These are phyloP conservation scores for Panopea generosa DNA, from an alignment of 2,888 invertebrate genomes.

Conservation along the genomic window DNA sequence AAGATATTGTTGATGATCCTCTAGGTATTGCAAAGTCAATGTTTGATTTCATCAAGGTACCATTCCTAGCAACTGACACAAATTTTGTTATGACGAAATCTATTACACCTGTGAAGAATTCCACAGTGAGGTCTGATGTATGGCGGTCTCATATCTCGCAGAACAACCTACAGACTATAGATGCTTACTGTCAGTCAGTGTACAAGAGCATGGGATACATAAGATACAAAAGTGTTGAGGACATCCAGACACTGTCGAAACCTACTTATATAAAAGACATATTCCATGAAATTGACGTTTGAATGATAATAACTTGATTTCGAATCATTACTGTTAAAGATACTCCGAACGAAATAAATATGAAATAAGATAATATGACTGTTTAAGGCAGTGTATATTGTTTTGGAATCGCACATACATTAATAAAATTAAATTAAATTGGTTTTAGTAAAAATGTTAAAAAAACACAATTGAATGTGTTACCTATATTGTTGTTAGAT, in stretches of 20 bases:
- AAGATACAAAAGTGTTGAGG: slow-evolving; percentile 5
- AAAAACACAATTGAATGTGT: too few species aligned
- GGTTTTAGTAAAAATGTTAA: too few species aligned
- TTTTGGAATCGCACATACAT: too few species aligned
- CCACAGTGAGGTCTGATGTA: background rate
- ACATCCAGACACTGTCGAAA: slow-evolving; percentile 20
- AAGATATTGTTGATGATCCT: slow-evolving; percentile 33
- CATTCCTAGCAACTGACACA: slow-evolving; percentile 10
- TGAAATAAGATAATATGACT: too few species aligned
- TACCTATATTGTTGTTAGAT: too few species aligned
- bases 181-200: slow-evolving; percentile 20
- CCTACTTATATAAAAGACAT: slow-evolving; percentile 16
- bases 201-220: slow-evolving; percentile 33
- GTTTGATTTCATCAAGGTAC: slow-evolving; percentile 33
- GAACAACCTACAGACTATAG: slow-evolving; percentile 15
- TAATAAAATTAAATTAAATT: too few species aligned
- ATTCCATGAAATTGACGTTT: too few species aligned
- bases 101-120: background rate
- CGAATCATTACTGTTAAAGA: too few species aligned
- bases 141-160: slow-evolving; percentile 37
- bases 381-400: too few species aligned
- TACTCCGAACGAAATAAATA: too few species aligned
- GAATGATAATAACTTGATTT: too few species aligned
- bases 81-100: slow-evolving; percentile 21
- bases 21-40: slow-evolving; percentile 7